Evolutionary conservation across 1,140 invertebrate genomes (phyloP).

Genomic region (Lordiphosa mommai): DNA sequence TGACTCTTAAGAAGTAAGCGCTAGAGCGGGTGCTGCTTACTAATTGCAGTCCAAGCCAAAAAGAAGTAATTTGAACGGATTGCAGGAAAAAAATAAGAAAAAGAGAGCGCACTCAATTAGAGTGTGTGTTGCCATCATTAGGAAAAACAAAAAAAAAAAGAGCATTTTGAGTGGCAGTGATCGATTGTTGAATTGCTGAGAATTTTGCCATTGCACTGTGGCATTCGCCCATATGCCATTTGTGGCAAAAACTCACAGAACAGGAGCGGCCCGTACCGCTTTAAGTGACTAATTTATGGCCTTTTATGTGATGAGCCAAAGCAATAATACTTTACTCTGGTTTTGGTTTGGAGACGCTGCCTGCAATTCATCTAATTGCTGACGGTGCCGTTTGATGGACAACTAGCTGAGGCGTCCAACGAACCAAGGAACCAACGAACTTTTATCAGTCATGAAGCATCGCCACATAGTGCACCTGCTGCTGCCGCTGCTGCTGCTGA

Average conservation of each 20-base stretch:
- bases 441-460: slow-evolving; percentile 26
- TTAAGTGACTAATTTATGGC: slow-evolving; percentile 77
- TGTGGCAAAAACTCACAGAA: slow-evolving; percentile 58
- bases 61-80: too few relatives aligned
- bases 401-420: slow-evolving; percentile 9
- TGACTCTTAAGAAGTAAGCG: too few relatives aligned
- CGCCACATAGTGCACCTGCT: slow-evolving; percentile 9
- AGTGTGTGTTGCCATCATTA: neutral
- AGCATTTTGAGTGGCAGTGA: slow-evolving; percentile 56
- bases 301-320: slow-evolving; percentile 64
- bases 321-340: slow-evolving; percentile 45
- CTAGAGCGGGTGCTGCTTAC: too few relatives aligned
- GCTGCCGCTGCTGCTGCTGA: neutral
- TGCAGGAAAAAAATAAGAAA: neutral
- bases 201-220: slow-evolving; percentile 31
- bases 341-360: slow-evolving; percentile 18
- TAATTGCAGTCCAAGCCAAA: too few relatives aligned
- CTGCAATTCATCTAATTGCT: slow-evolving; percentile 59
- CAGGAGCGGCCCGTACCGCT: slow-evolving; percentile 43
- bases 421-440: slow-evolving; percentile 36
- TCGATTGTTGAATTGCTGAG: slow-evolving; percentile 50
- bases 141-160: slow-evolving; percentile 29
- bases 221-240: slow-evolving; percentile 58
- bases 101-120: slow-evolving; percentile 5
- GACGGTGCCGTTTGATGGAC: slow-evolving; percentile 55